Conservation (phyloP, 2,113 vertebrate species). For the Xerus inauris region DNA sequence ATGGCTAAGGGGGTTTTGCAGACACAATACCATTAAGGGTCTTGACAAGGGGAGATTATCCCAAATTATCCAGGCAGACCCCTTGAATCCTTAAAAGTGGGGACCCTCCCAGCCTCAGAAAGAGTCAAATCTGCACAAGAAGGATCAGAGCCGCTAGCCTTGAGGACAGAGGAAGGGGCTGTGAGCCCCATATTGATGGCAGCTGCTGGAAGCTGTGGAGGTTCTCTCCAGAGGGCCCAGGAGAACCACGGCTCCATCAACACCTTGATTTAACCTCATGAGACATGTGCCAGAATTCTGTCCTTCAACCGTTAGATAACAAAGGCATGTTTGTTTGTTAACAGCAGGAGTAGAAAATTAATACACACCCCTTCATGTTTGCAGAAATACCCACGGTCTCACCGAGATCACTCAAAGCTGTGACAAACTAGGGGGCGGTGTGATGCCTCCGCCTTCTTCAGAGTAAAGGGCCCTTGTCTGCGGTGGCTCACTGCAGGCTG, state of each 20-base stretch:
- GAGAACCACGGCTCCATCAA: not conserved
- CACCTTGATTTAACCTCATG: not conserved
- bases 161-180: no score
- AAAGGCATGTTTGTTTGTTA: not conserved
- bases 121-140: no score
- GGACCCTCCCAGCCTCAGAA: not conserved
- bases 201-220: not conserved
- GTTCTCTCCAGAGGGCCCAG: not conserved
- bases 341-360: not conserved
- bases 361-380: not conserved
- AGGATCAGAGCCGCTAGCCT: not conserved
- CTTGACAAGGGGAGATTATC: no score
- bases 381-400: no score
- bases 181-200: not conserved
- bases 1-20: no score
- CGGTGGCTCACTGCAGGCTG: no score
- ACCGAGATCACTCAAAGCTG: not conserved
- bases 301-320: not conserved
- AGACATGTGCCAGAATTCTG: no score
- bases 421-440: rapidly evolving
- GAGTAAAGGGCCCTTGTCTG: not conserved
- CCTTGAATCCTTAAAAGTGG: not conserved
- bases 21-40: no score
- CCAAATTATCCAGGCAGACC: not conserved
- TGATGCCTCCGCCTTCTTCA: rapidly evolving